These are phyloP conservation scores for Eurystomus gularis DNA, from an alignment of 2,113 vertebrate genomes.

Conservation along the genomic window DNA sequence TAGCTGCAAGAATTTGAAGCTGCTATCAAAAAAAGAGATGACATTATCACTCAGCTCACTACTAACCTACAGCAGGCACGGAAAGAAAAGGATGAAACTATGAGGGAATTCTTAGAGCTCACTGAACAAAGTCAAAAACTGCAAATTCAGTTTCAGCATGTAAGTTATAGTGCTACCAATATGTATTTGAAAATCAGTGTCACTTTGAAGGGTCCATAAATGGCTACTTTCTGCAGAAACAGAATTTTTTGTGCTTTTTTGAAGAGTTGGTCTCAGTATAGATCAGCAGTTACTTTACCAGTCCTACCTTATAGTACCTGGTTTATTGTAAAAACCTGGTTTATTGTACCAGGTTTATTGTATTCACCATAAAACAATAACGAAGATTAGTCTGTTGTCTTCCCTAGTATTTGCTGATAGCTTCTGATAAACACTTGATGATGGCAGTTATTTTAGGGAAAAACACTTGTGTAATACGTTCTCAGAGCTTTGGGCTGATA, in stretches of 20 bases:
- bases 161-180: slow-evolving; percentile 57
- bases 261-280: neutral
- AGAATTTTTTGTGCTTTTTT: neutral
- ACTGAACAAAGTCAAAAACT: slow-evolving; percentile 95
- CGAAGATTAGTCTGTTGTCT: neutral
- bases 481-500: neutral
- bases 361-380: neutral
- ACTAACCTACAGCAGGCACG: slow-evolving; percentile 94
- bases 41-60: slow-evolving; percentile 96
- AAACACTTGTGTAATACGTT: neutral
- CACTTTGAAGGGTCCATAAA: neutral
- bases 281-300: neutral
- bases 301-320: neutral
- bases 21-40: slow-evolving; percentile 93
- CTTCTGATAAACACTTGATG: neutral
- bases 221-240: neutral
- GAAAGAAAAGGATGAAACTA: slow-evolving; percentile 92
- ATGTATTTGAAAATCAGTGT: neutral
- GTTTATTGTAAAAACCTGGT: no score
- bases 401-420: neutral
- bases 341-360: no score
- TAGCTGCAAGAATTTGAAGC: slow-evolving; percentile 97
- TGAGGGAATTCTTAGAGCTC: slow-evolving; percentile 92
- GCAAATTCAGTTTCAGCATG: slow-evolving; percentile 96
- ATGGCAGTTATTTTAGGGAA: neutral